Conservation (phyloP, 2,888 invertebrate genomes). For the Agrochola lychnidis region DNA sequence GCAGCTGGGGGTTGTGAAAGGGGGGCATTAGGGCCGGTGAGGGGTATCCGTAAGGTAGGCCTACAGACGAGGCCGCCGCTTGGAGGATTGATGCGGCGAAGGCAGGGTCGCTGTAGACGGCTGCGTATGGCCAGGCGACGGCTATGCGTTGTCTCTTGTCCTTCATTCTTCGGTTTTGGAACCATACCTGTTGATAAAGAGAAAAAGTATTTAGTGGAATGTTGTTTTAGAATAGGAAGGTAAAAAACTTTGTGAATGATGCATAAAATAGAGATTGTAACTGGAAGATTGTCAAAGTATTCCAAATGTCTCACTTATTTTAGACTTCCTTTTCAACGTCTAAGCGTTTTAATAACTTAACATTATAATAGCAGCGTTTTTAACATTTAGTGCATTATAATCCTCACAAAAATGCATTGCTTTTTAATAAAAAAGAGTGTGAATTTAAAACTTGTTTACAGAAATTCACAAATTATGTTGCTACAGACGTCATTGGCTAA, state of each 20-base stretch:
- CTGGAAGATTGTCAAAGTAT: too few relatives aligned
- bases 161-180: slow-evolving; percentile 99
- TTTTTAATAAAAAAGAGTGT: slow-evolving; percentile 15
- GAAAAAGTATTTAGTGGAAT: slow-evolving; percentile 33
- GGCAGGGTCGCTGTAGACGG: slow-evolving; percentile 98
- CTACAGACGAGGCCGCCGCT: slow-evolving; percentile 95
- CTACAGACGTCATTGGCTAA: slow-evolving; percentile 43
- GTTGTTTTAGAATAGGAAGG: background rate
- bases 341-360: too few relatives aligned
- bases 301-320: too few relatives aligned
- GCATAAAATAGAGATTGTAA: too few relatives aligned
- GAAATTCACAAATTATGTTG: slow-evolving; percentile 30
- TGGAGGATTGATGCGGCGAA: slow-evolving; percentile 98
- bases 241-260: background rate
- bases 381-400: background rate
- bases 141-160: slow-evolving; percentile 99
- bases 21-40: slow-evolving; percentile 91
- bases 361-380: background rate
- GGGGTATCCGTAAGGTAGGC: slow-evolving; percentile 92
- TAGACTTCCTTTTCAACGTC: too few relatives aligned
- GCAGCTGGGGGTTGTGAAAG: slow-evolving; percentile 90
- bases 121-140: slow-evolving; percentile 98
- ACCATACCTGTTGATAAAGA: slow-evolving; percentile 95
- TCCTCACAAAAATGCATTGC: background rate
- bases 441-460: background rate